Base-by-base conservation (phyloP, 2,888 invertebrate species). In the Cartodere bifasciata region DNA sequence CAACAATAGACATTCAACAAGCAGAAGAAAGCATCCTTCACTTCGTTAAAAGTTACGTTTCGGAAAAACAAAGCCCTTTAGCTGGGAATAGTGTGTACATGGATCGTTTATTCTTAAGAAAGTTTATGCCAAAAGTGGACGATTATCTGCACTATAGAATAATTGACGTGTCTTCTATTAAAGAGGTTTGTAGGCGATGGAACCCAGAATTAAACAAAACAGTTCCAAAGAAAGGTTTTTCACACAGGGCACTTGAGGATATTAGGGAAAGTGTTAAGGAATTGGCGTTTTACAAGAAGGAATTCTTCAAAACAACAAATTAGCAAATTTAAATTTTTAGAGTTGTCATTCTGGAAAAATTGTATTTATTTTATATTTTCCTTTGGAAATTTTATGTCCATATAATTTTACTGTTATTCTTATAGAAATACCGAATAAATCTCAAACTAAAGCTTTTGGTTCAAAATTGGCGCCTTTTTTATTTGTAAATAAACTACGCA, bases 161-260 rank as follows among this genome's bases (percentile, higher is more conserved):
- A 24, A 75, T 98, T 39, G 97, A 97, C 65, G 91, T 94, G 2
- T 86, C 85, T 17, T 73, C 85, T 0, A 60, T 97, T 11, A 94
- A 92, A 55, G 92, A 94, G 58, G 55, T 95, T 30, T 72, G 68
- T 7, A 70, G 67, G 41, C 58, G 83, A 10, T 95, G 94, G 92
- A 75, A 76, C 56, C 70, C 72, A 2, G 62, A 67, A 11, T 54
- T 75, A 6, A 70, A 58, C 44, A 56, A 64, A 9, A 50, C 48
- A n/a, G 60, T 63, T 29, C 82, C 83, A 0, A 52, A 53, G 26
- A 87, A 87, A 49, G 58, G 52, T 28, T 64, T 71, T n/a, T 46
- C 56, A 1, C 88, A 90, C 51, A 68, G 88, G 42, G 75, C 81
- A 9, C 47, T 82, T n/a, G 71, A 74, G 47, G 94, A 94, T 57